Conservation (phyloP, 2,113 vertebrate species). For the Madoqua kirkii region DNA sequence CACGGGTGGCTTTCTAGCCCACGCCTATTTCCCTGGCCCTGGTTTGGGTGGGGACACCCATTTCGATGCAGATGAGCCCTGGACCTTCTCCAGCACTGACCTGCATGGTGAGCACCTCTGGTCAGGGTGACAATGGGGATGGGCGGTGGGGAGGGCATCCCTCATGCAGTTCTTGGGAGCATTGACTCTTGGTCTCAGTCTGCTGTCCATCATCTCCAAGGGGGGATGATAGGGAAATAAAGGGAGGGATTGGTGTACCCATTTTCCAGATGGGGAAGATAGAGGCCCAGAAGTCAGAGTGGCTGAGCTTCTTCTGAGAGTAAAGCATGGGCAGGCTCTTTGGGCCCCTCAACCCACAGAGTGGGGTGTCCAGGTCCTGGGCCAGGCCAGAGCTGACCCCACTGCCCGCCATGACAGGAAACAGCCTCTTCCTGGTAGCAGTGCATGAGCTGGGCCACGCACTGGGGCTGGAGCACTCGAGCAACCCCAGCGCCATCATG, state of each 20-base stretch:
- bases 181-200: neutral
- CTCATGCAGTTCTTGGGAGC: neutral
- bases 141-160: neutral
- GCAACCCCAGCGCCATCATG: constrained; percentile 92
- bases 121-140: neutral
- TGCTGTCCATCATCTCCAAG: neutral
- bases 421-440: constrained; percentile 95
- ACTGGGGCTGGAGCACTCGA: constrained; percentile 94
- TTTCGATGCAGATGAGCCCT: constrained; percentile 95
- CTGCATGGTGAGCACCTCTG: constrained; percentile 83
- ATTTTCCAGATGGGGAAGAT: neutral
- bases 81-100: constrained; percentile 90
- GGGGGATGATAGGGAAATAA: neutral
- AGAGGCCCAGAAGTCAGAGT: neutral
- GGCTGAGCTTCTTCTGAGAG: neutral
- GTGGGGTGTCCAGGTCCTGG: neutral
- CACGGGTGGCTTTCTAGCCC: constrained; percentile 93
- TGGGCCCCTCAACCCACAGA: neutral
- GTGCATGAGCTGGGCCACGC: constrained; percentile 96
- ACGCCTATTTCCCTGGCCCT: constrained; percentile 94
- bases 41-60: constrained; percentile 95
- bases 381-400: neutral
- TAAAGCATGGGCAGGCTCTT: neutral
- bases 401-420: constrained; percentile 75
- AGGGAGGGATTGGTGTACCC: neutral